Base-by-base conservation (phyloP, 1,140 invertebrate species). In the Nasonia giraulti region DNA sequence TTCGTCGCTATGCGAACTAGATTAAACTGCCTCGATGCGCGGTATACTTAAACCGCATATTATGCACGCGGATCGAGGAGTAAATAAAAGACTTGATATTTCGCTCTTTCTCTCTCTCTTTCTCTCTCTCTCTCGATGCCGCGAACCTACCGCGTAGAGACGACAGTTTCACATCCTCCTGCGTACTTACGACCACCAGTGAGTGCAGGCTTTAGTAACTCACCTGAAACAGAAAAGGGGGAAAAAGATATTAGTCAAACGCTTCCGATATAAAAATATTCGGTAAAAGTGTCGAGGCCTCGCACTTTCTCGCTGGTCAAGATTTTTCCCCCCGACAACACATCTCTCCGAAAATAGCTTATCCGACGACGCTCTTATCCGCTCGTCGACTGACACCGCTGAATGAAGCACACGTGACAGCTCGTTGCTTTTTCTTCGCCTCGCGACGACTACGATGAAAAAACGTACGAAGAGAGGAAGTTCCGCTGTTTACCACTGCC, bases 321-420 rank as follows among this genome's bases (percentile, higher is more conserved):
- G 44, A 77, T 12, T 66, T 79, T 62, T 66, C 14, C 8, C 8
- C 40, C 11, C 14, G 47, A 31, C 17, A 47, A 47, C 23, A n/a
- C 5, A 77, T 77, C 31, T n/a, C 76, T 78, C 77, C 7, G 47
- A 79, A 79, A 79, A 79, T 79, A 79, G 27, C 55, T 8, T 55
- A 77, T 31, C n/a, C 12, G 6, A n/a, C 10, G 40, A 44, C 8
- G 40, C 17, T 17, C 12, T 79, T 79, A 79, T 79, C 77, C 77
- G 31, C 17, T 66, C 17, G 17, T 78, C 17, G 37, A 23, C 40
- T 55, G 47, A n/a, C 75, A 55, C 11, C 44, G 31, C n/a, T 77
- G 12, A 27, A 55, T 55, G 47, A 55, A 23, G 50, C 27, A 31
- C 10, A 5, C 50, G 62, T 44, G 27, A 55, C 31, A 66, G 27